phyloP scores from a whole-genome alignment of 2,888 invertebrate species.

The Atherix ibis region DNA sequence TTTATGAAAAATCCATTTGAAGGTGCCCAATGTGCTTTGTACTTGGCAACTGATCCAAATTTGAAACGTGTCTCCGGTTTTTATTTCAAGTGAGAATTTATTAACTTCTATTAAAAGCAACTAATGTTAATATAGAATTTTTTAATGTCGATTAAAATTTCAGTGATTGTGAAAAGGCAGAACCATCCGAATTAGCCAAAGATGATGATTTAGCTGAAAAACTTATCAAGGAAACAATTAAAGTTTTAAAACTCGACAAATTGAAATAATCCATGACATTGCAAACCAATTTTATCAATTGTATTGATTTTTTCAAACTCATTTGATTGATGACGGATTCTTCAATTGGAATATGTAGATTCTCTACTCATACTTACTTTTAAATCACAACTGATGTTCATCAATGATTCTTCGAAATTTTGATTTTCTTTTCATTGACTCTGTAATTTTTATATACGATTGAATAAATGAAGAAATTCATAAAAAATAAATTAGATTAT shows the following conservation, averaged over 20 bases:
- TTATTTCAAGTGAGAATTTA: constrained; percentile 48
- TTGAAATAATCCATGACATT: background rate
- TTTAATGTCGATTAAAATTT: constrained; percentile 17
- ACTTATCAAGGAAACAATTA: constrained; percentile 27
- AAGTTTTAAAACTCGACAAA: constrained; percentile 21
- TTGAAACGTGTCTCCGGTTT: constrained; percentile 44
- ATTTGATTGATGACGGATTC: no score
- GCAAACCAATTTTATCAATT: background rate
- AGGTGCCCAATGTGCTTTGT: constrained; percentile 52
- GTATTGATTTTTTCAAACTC: no score
- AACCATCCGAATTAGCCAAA: constrained; percentile 34
- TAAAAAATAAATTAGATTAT: no score
- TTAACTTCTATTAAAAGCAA: no score
- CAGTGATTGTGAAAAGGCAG: constrained; percentile 43
- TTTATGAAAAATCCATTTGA: constrained; percentile 50
- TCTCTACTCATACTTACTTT: no score
- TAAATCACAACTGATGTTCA: no score
- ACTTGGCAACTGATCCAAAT: constrained; percentile 45
- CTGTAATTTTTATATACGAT: no score
- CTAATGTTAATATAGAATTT: no score
- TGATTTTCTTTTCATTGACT: no score
- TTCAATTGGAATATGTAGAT: no score
- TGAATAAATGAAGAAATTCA: no score
- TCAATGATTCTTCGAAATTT: no score
- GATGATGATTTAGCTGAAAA: constrained; percentile 38